Conservation (phyloP, 2,113 vertebrate species). For the Scophthalmus maximus region DNA sequence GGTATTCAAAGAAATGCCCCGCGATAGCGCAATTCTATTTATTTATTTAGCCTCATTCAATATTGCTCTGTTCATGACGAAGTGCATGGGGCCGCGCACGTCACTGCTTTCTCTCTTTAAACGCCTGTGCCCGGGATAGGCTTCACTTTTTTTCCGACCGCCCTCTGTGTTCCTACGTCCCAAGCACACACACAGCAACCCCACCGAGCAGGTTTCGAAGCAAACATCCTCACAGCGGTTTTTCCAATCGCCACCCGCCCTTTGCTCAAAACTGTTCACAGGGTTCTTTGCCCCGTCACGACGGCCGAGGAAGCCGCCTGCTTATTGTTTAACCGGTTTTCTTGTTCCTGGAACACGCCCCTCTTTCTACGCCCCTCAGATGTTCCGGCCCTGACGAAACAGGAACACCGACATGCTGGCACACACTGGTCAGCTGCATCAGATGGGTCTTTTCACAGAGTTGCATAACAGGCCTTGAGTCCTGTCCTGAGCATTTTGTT, state of each 20-base stretch:
- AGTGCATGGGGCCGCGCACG: too few species aligned
- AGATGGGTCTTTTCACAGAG: slow-evolving; percentile 49
- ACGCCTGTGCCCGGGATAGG: background rate
- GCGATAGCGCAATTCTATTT: too few species aligned
- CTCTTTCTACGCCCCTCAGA: background rate
- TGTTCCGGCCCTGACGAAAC: slow-evolving; percentile 41
- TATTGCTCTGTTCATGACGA: too few species aligned
- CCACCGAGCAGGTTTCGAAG: background rate
- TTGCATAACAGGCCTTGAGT: slow-evolving; percentile 46
- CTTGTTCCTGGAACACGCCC: slow-evolving; percentile 40
- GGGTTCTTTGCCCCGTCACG: background rate
- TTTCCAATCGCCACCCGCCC: background rate
- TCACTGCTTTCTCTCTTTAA: background rate
- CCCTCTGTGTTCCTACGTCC: background rate
- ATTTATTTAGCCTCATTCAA: too few species aligned
- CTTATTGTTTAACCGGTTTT: slow-evolving; percentile 53
- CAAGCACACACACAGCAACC: background rate
- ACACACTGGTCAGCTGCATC: slow-evolving; percentile 8
- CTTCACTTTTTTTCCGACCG: background rate
- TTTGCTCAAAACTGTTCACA: background rate
- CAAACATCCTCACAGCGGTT: background rate
- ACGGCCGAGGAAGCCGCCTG: background rate
- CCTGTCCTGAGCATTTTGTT: background rate
- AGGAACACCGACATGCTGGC: slow-evolving; percentile 12
- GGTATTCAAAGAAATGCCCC: too few species aligned